Conservation (phyloP, 64 coral and sea anemone genomes). For the Astreopora myriophthalma region DNA sequence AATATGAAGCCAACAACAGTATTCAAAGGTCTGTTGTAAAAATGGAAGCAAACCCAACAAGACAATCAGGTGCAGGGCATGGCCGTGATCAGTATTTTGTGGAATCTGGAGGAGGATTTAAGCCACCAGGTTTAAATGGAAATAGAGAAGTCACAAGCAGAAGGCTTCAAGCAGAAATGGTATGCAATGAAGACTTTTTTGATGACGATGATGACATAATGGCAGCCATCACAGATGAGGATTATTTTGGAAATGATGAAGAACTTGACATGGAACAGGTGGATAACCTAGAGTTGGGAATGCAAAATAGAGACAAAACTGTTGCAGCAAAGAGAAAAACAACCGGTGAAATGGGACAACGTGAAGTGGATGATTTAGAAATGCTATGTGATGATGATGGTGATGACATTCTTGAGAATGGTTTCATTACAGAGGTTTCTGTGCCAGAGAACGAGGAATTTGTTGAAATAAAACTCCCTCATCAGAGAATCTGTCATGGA, state of each 20-base stretch:
- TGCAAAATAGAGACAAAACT: background rate
- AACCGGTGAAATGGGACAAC: background rate
- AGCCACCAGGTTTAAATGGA: background rate
- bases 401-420: slow-evolving; percentile 27
- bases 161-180: background rate
- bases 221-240: slow-evolving; percentile 19
- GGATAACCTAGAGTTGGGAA: slow-evolving; percentile 19
- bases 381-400: slow-evolving; percentile 42
- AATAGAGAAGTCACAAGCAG: background rate
- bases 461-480: slow-evolving; percentile 28
- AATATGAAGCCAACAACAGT: background rate
- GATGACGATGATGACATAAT: slow-evolving; percentile 45
- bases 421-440: slow-evolving; percentile 6
- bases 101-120: background rate
- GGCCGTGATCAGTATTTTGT: background rate
- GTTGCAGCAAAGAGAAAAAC: background rate
- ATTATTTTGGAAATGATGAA: slow-evolving; percentile 51
- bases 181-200: slow-evolving; percentile 4
- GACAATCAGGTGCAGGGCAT: background rate
- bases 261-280: slow-evolving; percentile 58
- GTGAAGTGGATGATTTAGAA: background rate
- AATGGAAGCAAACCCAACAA: background rate
- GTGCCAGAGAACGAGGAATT: background rate
- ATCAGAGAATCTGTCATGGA: background rate
- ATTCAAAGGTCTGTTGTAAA: background rate